Conservation (phyloP, 2,888 invertebrate genomes). For the Diarsia brunnea region DNA sequence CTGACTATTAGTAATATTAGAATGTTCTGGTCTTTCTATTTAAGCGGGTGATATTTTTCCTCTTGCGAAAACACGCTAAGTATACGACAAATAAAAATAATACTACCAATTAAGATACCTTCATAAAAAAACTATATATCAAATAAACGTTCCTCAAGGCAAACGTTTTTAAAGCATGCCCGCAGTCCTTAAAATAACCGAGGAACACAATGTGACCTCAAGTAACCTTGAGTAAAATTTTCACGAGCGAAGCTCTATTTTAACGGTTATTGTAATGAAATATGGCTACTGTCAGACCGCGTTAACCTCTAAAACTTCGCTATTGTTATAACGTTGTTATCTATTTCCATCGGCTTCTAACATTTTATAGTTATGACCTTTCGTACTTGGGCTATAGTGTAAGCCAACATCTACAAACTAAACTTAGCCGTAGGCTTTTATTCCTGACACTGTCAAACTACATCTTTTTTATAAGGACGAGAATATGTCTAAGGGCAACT, state of each 20-base stretch:
- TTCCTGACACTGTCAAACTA: neutral
- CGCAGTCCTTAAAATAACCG: constrained; percentile 15
- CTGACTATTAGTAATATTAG: no score
- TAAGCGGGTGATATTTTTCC: no score
- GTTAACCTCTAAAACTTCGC: constrained; percentile 32
- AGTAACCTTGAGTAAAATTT: constrained; percentile 28
- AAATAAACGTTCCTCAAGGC: neutral
- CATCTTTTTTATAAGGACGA: neutral
- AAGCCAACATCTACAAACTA: neutral
- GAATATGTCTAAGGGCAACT: neutral
- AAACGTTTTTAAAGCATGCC: neutral
- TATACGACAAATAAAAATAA: no score
- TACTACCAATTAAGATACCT: neutral
- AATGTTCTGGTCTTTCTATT: no score
- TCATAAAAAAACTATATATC: neutral
- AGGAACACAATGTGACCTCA: constrained; percentile 7
- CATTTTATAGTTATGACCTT: constrained; percentile 34
- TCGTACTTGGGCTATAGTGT: constrained; percentile 7
- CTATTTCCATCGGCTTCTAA: constrained; percentile 38
- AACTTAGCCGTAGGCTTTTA: neutral
- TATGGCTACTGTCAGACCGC: constrained; percentile 23
- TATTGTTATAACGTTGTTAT: constrained; percentile 42
- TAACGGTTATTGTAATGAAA: constrained; percentile 38
- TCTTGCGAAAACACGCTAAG: no score
- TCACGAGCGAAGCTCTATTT: constrained; percentile 36